These are phyloP conservation scores for Poicephalus gulielmi DNA, from an alignment of 2,113 vertebrate genomes.

Conservation along the genomic window DNA sequence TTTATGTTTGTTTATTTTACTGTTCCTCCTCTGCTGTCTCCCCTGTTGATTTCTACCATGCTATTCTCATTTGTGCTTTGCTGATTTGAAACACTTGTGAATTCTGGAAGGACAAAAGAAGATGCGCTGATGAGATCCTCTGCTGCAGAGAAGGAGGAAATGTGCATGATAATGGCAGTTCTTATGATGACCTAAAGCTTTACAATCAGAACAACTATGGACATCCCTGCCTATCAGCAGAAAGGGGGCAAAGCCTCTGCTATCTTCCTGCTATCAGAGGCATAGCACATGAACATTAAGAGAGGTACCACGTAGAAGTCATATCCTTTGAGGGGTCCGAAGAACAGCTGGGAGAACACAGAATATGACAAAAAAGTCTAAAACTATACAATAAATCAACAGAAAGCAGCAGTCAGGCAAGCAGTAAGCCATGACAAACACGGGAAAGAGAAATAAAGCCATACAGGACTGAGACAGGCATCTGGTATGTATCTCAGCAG, in stretches of 20 bases:
- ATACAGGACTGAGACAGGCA: neutral
- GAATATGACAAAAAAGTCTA: neutral
- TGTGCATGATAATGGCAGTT: neutral
- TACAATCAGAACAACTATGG: neutral
- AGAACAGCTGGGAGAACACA: neutral
- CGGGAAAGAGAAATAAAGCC: conserved; percentile 18
- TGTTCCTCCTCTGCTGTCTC: neutral
- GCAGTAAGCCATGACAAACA: neutral
- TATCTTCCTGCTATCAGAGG: neutral
- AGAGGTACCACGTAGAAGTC: neutral
- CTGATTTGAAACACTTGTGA: neutral
- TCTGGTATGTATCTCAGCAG: neutral
- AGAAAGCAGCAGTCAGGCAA: neutral
- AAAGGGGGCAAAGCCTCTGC: neutral
- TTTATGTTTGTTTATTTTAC: neutral
- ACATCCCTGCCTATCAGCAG: neutral
- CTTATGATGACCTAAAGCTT: neutral
- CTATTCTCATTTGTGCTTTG: neutral
- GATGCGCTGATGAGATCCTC: neutral
- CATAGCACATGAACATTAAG: neutral
- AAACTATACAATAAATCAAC: neutral
- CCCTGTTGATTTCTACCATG: neutral
- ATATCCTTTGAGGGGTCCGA: neutral
- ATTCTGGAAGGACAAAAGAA: neutral
- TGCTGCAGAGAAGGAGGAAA: neutral